These are phyloP conservation scores for Phocoena phocoena DNA, from an alignment of 2,113 vertebrate genomes.

Conservation along the genomic window DNA sequence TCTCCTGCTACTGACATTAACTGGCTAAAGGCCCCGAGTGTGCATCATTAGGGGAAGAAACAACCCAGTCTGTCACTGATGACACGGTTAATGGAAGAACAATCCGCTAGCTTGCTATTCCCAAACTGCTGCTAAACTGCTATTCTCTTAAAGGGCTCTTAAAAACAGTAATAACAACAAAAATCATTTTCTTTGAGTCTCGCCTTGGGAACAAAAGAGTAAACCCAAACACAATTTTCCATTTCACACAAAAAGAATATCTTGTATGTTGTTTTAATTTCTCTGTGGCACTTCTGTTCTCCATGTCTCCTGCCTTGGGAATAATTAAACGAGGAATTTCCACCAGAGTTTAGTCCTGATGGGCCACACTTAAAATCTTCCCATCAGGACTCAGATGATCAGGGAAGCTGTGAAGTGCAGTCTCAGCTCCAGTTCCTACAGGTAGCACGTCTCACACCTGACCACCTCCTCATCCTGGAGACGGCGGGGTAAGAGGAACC, in stretches of 20 bases:
- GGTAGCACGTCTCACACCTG: background rate
- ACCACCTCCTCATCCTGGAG: background rate
- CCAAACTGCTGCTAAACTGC: background rate
- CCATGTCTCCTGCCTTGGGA: background rate
- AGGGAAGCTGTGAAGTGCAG: background rate
- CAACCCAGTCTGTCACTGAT: background rate
- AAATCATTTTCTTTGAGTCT: background rate
- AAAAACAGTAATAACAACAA: background rate
- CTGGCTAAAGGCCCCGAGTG: background rate
- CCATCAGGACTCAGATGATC: background rate
- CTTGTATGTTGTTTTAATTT: background rate
- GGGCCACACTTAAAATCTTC: background rate
- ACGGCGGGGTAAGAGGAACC: fast-evolving
- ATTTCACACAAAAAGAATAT: background rate
- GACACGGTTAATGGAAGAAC: background rate
- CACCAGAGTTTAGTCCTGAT: background rate
- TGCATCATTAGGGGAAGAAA: background rate
- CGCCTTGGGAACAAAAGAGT: background rate
- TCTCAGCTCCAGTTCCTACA: background rate
- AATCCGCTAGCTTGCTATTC: background rate
- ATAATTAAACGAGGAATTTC: background rate
- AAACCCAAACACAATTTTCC: background rate
- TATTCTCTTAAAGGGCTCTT: background rate
- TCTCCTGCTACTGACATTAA: background rate
- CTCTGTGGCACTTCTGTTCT: background rate